These are phyloP conservation scores for Indri indri DNA, from an alignment of 2,113 vertebrate genomes.

Conservation along the genomic window DNA sequence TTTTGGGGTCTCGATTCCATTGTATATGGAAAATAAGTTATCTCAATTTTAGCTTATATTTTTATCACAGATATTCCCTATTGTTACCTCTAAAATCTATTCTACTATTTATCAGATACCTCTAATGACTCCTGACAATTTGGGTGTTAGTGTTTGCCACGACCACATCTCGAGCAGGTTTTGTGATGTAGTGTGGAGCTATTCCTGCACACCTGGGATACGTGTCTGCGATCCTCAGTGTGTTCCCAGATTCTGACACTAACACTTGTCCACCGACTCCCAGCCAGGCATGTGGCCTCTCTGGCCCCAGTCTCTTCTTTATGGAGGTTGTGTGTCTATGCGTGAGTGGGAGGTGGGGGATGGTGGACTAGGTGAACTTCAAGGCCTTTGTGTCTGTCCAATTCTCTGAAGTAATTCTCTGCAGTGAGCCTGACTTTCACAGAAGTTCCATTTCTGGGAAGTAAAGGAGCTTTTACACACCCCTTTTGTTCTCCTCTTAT, in stretches of 20 bases:
- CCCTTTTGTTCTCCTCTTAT: background rate
- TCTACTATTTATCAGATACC: background rate
- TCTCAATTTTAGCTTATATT: background rate
- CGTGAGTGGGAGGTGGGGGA: background rate
- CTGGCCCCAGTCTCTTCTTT: background rate
- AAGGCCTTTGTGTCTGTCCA: background rate
- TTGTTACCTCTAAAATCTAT: background rate
- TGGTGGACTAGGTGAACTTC: background rate
- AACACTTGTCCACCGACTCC: background rate
- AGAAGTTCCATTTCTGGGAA: slow-evolving; percentile 22
- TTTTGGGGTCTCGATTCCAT: background rate
- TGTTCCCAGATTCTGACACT: background rate
- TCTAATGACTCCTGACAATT: rapidly evolving
- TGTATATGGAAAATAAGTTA: background rate
- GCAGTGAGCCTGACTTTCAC: background rate
- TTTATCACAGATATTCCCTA: background rate
- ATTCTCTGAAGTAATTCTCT: background rate
- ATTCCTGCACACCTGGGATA: background rate
- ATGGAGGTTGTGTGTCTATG: background rate
- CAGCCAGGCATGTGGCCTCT: background rate
- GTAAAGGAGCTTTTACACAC: background rate
- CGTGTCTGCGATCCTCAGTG: background rate
- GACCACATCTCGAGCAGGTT: background rate
- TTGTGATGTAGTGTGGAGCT: rapidly evolving
- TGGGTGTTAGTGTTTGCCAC: background rate